Conservation (phyloP, 2,888 invertebrate species). For the Ptychoptera contaminata region DNA sequence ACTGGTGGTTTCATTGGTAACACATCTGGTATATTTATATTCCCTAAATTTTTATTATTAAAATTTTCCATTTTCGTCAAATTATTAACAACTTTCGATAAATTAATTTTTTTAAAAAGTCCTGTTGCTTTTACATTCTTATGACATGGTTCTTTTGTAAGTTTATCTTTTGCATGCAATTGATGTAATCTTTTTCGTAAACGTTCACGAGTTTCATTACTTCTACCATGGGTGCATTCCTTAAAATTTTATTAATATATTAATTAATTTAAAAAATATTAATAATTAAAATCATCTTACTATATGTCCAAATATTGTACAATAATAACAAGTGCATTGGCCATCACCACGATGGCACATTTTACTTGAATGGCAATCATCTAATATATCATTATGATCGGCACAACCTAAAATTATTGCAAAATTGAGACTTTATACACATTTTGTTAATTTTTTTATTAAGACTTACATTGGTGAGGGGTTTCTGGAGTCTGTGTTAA, state of each 20-base stretch:
- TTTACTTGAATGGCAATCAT: constrained; percentile 27
- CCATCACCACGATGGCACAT: constrained; percentile 17
- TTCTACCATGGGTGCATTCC: constrained; percentile 29
- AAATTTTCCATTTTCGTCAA: neutral
- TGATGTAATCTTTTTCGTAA: constrained; percentile 28
- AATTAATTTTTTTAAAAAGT: neutral
- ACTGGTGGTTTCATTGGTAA: too few relatives aligned
- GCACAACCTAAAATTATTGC: constrained; percentile 12
- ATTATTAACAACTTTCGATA: neutral
- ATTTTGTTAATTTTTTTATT: constrained; percentile 17
- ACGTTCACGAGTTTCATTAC: constrained; percentile 29
- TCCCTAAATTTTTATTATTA: too few relatives aligned
- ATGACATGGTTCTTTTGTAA: neutral
- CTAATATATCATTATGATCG: constrained; percentile 17
- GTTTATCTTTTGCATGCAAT: constrained; percentile 7
- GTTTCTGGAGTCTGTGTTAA: neutral
- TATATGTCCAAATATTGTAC: constrained; percentile 11
- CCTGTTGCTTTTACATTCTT: neutral
- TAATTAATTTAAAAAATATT: neutral
- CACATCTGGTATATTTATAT: too few relatives aligned
- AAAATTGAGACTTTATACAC: constrained; percentile 25
- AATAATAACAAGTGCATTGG: constrained; percentile 11
- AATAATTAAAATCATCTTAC: neutral
- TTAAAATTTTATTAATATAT: constrained; percentile 6
- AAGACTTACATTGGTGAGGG: constrained; percentile 5